Evolutionary conservation across 2,113 vertebrate genomes (phyloP).

Genomic region (Synodontis membranacea): DNA sequence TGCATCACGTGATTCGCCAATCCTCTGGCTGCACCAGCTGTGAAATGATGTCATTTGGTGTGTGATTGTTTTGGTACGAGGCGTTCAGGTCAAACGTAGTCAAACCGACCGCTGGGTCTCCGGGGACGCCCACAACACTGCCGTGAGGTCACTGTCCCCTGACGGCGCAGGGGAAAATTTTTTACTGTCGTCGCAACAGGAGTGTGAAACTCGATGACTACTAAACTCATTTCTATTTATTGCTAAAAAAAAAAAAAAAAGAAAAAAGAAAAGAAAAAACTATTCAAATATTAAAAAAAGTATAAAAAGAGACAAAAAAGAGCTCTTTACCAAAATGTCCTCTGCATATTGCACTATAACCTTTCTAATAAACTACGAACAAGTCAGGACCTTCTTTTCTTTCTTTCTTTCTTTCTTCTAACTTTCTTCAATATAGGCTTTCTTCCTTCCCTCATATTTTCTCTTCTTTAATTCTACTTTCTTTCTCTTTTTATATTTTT

Average conservation of each 20-base stretch:
- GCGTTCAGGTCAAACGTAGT: conserved; percentile 43
- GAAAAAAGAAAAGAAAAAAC: not conserved
- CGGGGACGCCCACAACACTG: conserved; percentile 51
- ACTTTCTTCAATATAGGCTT: not conserved
- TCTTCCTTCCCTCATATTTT: not conserved
- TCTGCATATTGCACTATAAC: conserved; percentile 64
- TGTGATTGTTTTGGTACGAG: conserved; percentile 41
- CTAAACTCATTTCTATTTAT: conserved; percentile 20
- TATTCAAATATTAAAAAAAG: conserved; percentile 13
- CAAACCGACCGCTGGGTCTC: conserved; percentile 35
- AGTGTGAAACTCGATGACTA: conserved; percentile 30
- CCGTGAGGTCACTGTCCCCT: conserved; percentile 76
- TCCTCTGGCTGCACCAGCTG: conserved; percentile 16
- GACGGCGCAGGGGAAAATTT: conserved; percentile 61
- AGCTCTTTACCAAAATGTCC: conserved; percentile 48
- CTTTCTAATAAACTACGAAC: conserved; percentile 49
- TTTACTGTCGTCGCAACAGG: conserved; percentile 54
- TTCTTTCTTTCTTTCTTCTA: not conserved
- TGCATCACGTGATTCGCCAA: not conserved
- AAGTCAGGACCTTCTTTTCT: conserved; percentile 14
- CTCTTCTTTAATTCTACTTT: not conserved
- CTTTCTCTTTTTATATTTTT: not conserved
- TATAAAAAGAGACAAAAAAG: conserved; percentile 24
- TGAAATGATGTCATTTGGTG: conserved; percentile 32
- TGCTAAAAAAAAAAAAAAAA: not conserved